Base-by-base conservation (phyloP, 2,113 vertebrate species). In the Ancistrus triradiatus region DNA sequence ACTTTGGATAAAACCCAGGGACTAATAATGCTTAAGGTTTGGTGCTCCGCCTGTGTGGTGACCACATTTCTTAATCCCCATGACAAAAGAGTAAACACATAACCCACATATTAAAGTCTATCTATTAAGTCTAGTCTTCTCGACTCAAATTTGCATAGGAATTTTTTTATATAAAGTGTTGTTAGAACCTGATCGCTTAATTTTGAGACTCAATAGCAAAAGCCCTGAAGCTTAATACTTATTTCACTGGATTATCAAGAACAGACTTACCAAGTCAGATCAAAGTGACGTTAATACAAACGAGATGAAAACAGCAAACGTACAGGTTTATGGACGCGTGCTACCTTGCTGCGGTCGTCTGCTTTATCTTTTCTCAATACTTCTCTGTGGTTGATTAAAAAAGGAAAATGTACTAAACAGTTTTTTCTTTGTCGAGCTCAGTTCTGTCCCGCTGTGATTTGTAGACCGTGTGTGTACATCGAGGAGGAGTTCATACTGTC, bases 121-220 rank as follows among this genome's bases (percentile, higher is more conserved):
- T n/a, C 27, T 15, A 46, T 35, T 48, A 31, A 13, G 3, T 42
- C 31, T 52, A 17, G 33, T 33, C 35, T 44, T 62, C n/a, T n/a
- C n/a, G n/a, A 68, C 42, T 72, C 37, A 51, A 52, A 58, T 68
- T 63, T 68, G 65, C 65, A 73, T 73, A 73, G 67, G 61, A 55
- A 25, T 48, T 10, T 46, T 24, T 9, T 58, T 37, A 6, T 33
- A 31, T 28, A 50, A 18, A 68, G 44, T 28, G 25, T 9, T 11
- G 27, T 31, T 31, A 47, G 37, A 66, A 65, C 69, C 56, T 60
- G 69, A 71, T 44, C 27, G 19, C 47, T 42, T 52, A 17, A 9
- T 37, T 37, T 8, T 11, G 38, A 69, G 55, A 35, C 25, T 59
- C 11, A 15, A 14, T n/a, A 42, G 25, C 13, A 42, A 49, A 52